Evolutionary conservation across 2,797 vertebrate genomes (phyloP), one percentile per base, ranked within the genome.

Genomic region (Crax fasciolata): DNA sequence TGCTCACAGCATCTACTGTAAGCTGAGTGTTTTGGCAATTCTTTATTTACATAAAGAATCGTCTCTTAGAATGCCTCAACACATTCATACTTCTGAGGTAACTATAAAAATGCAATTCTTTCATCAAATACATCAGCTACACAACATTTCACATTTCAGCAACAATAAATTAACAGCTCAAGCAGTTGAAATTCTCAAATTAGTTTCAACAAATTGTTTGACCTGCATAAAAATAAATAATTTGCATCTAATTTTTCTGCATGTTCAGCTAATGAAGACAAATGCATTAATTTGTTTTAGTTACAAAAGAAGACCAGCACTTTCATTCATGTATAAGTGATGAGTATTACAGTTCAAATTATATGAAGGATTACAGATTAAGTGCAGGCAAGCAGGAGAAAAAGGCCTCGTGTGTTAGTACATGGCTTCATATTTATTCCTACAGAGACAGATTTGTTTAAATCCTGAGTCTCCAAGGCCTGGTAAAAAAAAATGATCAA

Each of bases 211-310:
- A 91, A 35, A 75, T 80, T 15, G 15, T 41, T 94, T 97, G 96
- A 97, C 91, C 90, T 87, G 79, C 46, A 96, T 82, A 87, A 97
- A 95, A 92, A 97, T 91, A 96, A 96, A 95, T 95, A 92, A 96
- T 95, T 94, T 96, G 16, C 52, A 84, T 57, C 23, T 67, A 62
- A 87, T 96, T 86, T 96, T 95, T 90, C 68, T 76, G 57, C 39
- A 96, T 92, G 73, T 96, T 96, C 75, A 93, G 13, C 83, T 94
- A 98, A 98, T 97, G 90, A 97, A 98, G 95, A 98, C 35, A 96
- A 97, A 98, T 96, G 80, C 84, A 95, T 96, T 97, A 92, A 97
- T 96, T 96, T 91, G 68, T 89, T 97, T 96, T 77, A 93, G 79
- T 94, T 96, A 95, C 59, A 88, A 77, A 96, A 93, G 83, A 94